phyloP scores from a whole-genome alignment of 1,140 invertebrate species.

The Gonioctena quinquepunctata region DNA sequence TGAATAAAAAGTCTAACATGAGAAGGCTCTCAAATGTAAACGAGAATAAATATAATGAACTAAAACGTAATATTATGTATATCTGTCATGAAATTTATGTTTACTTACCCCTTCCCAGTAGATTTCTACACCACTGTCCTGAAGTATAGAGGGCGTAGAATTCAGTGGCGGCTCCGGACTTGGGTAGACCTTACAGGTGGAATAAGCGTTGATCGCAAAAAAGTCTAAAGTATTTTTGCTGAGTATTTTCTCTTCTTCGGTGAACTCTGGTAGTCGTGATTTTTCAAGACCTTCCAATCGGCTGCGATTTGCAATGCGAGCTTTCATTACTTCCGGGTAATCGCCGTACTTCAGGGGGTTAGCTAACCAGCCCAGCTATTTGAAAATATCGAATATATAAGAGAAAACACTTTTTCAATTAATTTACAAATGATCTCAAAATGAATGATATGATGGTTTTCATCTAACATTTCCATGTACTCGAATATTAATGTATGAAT shows the following conservation, averaged over 20 bases:
- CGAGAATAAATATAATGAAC: too few species aligned
- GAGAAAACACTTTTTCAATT: too few species aligned
- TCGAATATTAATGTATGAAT: too few species aligned
- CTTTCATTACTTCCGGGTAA: slow-evolving; percentile 63
- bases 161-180: not conserved
- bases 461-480: too few species aligned
- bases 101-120: not conserved
- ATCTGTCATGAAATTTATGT: too few species aligned
- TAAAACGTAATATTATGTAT: too few species aligned
- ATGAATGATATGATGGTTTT: too few species aligned
- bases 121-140: slow-evolving; percentile 14
- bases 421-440: too few species aligned
- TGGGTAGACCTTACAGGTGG: not conserved
- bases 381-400: too few species aligned
- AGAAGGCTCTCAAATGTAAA: too few species aligned
- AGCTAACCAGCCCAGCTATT: slow-evolving; percentile 65
- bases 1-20: too few species aligned
- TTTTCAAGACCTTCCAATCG: slow-evolving; percentile 55
- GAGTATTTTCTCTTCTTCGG: slow-evolving; percentile 54
- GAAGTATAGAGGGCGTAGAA: not conserved
- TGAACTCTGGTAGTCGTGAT: slow-evolving; percentile 67
- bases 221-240: slow-evolving; percentile 58
- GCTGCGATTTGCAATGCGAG: slow-evolving; percentile 60
- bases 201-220: slow-evolving; percentile 52
- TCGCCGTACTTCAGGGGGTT: slow-evolving; percentile 67